phyloP scores from a whole-genome alignment of 2,797 vertebrate genomes.

The Myotis planiceps region DNA sequence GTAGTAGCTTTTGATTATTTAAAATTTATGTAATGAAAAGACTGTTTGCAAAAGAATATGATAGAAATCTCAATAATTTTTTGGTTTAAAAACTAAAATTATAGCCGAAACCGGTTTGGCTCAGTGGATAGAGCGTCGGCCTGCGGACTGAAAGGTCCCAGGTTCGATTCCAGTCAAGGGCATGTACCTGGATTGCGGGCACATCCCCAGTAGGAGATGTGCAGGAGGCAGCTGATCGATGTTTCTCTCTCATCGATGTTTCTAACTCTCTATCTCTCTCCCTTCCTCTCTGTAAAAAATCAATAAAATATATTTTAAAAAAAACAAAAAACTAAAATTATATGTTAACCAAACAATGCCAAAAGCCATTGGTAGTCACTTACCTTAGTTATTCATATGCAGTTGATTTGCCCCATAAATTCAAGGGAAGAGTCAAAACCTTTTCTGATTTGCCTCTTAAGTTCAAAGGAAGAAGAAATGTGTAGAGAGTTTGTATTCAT shows the following conservation, averaged over 20 bases:
- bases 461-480: slow-evolving; percentile 2
- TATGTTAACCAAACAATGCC: neutral
- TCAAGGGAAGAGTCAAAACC: slow-evolving; percentile 27
- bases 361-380: neutral
- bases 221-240: too few species aligned
- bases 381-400: slow-evolving; percentile 1
- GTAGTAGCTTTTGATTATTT: slow-evolving; percentile 32
- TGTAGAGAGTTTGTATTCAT: slow-evolving; percentile 15
- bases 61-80: neutral
- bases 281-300: too few species aligned
- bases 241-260: too few species aligned
- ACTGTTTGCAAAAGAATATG: neutral
- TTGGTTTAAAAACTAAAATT: slow-evolving; percentile 54
- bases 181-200: too few species aligned
- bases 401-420: neutral
- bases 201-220: too few species aligned
- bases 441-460: neutral
- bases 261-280: too few species aligned
- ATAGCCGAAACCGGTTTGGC: too few species aligned
- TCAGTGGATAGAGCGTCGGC: too few species aligned
- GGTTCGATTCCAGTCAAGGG: too few species aligned
- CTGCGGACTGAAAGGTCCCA: too few species aligned
- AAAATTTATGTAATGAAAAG: slow-evolving; percentile 5
- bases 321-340: slow-evolving; percentile 59
- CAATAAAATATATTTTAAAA: too few species aligned